Base-by-base conservation (phyloP, 2,888 invertebrate species). In the Xanthia togata region DNA sequence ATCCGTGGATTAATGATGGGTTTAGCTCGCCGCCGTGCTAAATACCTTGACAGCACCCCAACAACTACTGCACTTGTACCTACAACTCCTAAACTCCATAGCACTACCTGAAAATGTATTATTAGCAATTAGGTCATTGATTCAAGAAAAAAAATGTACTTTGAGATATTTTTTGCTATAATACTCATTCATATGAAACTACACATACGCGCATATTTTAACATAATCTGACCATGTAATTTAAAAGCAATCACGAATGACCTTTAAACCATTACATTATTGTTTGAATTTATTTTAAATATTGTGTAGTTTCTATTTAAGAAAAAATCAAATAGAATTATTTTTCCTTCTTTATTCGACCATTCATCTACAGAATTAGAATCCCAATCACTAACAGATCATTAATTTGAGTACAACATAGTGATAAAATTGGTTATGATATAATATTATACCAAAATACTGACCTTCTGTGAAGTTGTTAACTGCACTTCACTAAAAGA, bases 41-140 rank as follows among this genome's bases (percentile, higher is more conserved):
- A 96, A 93, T 98, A 98, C 87, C 98, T 97, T 62, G 99, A 98
- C 50, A 99, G 94, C 17, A 98, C 97, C 59, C 98, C 98, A 62
- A 99, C 97, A n/a, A 99, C 96, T 14, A 98, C 97, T 35, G 98
- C 97, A 90, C 99, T 98, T 63, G 97, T 97, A 44, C 97, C 96
- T 50, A 96, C 96, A 59, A 98, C 97, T 70, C 98, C 97, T 84
- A 98, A 96, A 83, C 98, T 98, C 91, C 98, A 97, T 89, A 98
- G 95, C 76, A 98, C 97, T 78, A 98, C 97, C 98, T 98, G 90
- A 47, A 90, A 91, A 81, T 38, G 47, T 65, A 78, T 57, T 64
- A 71, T 35, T n/a, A 60, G n/a, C 5, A 59, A 31, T 60, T 17
- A 76, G 31, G 23, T 35, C 47, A 53, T 4, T 17, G 12, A 20